A percentile compares a stretch with the other conserved stretches of the same genome.
Conservation (phyloP, 2,888 invertebrate genomes). For the Bombylius discolor region DNA sequence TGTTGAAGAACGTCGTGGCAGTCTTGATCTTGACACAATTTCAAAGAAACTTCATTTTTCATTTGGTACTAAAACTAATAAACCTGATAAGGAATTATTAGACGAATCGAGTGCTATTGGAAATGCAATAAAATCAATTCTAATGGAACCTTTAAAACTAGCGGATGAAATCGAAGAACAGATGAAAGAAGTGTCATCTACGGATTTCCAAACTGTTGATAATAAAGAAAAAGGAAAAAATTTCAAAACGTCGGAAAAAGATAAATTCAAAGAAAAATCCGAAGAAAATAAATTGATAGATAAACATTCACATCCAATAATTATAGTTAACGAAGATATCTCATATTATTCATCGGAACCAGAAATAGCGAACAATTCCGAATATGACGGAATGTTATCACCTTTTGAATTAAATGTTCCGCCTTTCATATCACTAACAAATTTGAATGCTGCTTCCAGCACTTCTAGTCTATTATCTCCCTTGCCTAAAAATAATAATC, state of each 20-base stretch:
- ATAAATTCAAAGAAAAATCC: background rate
- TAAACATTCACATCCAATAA: background rate
- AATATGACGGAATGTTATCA: background rate
- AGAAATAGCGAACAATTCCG: background rate
- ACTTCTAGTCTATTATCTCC: background rate
- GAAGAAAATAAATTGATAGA: background rate
- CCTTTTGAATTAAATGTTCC: background rate
- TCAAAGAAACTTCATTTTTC: conserved; percentile 16
- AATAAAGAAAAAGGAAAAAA: no score
- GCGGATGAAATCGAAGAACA: conserved; percentile 17
- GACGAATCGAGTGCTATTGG: background rate
- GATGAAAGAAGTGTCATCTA: no score
- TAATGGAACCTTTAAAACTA: conserved; percentile 10
- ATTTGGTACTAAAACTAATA: conserved; percentile 15
- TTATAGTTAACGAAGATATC: background rate
- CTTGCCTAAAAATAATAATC: no score
- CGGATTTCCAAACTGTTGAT: no score
- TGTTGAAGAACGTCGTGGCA: conserved; percentile 34
- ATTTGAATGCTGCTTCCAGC: conserved; percentile 1
- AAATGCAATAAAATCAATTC: no score
- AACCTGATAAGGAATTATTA: background rate
- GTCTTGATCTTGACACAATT: conserved; percentile 29
- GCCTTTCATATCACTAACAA: conserved; percentile 11
- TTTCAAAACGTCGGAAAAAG: background rate
- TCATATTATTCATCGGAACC: conserved; percentile 12